Conservation (phyloP, 92 coral and sea anemone genomes). For the Pocillopora grandis region DNA sequence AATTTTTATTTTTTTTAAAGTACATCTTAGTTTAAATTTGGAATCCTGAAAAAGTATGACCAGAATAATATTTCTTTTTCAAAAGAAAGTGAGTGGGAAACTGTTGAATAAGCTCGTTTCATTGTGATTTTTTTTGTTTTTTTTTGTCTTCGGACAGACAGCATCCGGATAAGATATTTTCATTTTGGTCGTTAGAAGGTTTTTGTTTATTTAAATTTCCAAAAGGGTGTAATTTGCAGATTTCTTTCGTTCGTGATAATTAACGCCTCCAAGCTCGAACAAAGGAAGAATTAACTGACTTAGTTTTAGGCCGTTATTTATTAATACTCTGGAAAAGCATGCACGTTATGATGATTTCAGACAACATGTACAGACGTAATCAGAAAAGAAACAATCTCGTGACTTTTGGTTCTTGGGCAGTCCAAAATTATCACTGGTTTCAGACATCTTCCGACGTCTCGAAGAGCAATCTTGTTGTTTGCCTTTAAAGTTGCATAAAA, state of each 20-base stretch:
- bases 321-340: not conserved
- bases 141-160: not conserved
- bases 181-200: slow-evolving; percentile 3
- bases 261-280: slow-evolving; percentile 4
- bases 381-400: not conserved
- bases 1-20: no score
- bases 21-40: no score
- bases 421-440: not conserved
- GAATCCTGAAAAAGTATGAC: no score
- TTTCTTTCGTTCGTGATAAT: slow-evolving; percentile 12
- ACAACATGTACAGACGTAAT: not conserved
- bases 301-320: not conserved
- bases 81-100: no score
- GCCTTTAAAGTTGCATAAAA: slow-evolving; percentile 10
- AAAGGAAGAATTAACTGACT: slow-evolving; percentile 24
- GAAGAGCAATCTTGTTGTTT: slow-evolving; percentile 22
- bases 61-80: no score
- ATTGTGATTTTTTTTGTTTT: not conserved
- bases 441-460: not conserved
- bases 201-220: slow-evolving; percentile 14
- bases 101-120: not conserved
- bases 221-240: slow-evolving; percentile 24
- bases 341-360: not conserved
- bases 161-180: slow-evolving; percentile 27
- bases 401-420: not conserved